Evolutionary conservation across 53 echinoderm and acorn worm species (phyloP).

Genomic region (Antedon mediterranea): DNA sequence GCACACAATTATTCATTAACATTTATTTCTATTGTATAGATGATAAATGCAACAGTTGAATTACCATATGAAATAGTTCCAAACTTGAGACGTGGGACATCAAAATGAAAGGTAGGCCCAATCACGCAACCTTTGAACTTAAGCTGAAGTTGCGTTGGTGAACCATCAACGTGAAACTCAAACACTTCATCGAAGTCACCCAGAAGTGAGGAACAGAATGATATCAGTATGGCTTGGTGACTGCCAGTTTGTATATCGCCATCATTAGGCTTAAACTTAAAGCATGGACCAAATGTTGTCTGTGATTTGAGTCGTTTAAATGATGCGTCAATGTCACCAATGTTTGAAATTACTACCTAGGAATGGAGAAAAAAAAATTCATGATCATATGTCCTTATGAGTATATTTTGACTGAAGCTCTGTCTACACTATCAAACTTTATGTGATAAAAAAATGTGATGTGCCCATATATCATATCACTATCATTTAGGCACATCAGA

Average conservation of each 20-base stretch:
- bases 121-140: constrained; percentile 85
- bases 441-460: no score
- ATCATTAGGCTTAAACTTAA: constrained; percentile 71
- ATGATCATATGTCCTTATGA: no score
- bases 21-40: no score
- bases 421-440: no score
- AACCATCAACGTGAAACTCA: constrained; percentile 55
- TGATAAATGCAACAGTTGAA: no score
- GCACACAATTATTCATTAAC: no score
- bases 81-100: constrained; percentile 88
- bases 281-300: constrained; percentile 83
- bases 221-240: constrained; percentile 78
- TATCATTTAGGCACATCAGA: no score
- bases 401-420: no score
- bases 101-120: constrained; percentile 98
- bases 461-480: no score
- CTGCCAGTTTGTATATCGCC: constrained; percentile 62
- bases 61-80: constrained; percentile 90
- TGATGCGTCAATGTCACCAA: constrained; percentile 84
- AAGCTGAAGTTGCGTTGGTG: constrained; percentile 66
- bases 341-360: constrained; percentile 84
- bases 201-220: constrained; percentile 71
- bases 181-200: constrained; percentile 91
- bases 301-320: constrained; percentile 54
- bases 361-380: no score